phyloP scores from a whole-genome alignment of 2,888 invertebrate genomes.

The Rhamnusium bicolor region DNA sequence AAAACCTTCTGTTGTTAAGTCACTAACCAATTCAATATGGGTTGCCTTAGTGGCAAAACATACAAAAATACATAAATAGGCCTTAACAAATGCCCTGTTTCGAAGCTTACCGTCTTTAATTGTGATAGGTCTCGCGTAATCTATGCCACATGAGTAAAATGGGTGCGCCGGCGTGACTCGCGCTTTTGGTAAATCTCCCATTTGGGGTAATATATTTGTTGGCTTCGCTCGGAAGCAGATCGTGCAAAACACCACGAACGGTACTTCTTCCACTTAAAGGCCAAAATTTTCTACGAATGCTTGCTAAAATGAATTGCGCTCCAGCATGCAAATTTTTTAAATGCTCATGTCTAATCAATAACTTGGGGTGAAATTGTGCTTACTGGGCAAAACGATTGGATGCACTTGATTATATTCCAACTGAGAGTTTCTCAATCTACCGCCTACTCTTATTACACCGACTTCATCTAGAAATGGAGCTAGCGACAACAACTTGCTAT shows the following conservation, averaged over 20 bases:
- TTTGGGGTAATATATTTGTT: not conserved
- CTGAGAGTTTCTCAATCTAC: not conserved
- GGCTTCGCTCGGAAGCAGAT: conserved; percentile 15
- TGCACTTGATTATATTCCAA: conserved; percentile 4
- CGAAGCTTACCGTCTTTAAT: not conserved
- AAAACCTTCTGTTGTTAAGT: not conserved
- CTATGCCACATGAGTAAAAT: not conserved
- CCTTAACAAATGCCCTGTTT: not conserved
- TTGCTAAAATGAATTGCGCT: not conserved
- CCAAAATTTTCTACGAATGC: conserved; percentile 10
- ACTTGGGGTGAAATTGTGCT: conserved; percentile 6
- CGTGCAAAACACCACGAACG: conserved; percentile 7
- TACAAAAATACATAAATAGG: no score
- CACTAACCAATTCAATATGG: not conserved
- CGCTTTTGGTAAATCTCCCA: conserved; percentile 15
- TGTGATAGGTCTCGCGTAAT: not conserved
- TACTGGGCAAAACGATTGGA: conserved; percentile 12
- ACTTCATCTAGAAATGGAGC: conserved; percentile 36
- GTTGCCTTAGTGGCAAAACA: not conserved
- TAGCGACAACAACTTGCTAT: conserved; percentile 25
- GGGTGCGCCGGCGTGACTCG: not conserved
- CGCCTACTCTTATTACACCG: conserved; percentile 35
- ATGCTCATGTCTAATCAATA: conserved; percentile 21
- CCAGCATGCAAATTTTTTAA: conserved; percentile 18
- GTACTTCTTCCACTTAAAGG: not conserved